A percentile compares a stretch with the other conserved stretches of the same genome.
Evolutionary conservation across 2,113 vertebrate species (phyloP).

Genomic region (Mormoops blainvillei): DNA sequence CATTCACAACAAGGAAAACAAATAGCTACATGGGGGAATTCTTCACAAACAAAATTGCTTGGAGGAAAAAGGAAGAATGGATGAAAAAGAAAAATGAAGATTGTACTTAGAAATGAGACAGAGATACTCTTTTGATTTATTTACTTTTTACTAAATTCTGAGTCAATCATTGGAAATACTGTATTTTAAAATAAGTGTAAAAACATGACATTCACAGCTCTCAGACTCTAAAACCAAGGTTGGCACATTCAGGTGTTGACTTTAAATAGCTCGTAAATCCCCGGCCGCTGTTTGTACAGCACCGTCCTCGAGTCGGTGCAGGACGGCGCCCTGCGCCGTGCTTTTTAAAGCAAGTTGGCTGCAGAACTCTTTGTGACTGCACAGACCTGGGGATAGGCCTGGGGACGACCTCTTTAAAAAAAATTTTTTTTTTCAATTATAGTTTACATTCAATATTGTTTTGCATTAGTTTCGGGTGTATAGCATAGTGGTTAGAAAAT

Average conservation of each 20-base stretch:
- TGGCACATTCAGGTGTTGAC: not conserved
- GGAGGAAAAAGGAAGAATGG: not conserved
- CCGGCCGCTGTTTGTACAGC: not conserved
- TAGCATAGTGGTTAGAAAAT: not conserved
- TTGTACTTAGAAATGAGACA: not conserved
- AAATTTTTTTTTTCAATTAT: not conserved
- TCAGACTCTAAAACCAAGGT: not conserved
- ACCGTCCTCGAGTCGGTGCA: not conserved
- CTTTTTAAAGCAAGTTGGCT: not conserved
- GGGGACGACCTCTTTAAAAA: not conserved
- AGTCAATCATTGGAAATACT: not conserved
- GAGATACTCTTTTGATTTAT: not conserved
- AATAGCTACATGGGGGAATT: not conserved
- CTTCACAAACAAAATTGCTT: not conserved
- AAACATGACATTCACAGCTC: not conserved
- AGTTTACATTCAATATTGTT: not conserved
- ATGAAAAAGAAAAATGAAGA: not conserved
- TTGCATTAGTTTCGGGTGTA: not conserved
- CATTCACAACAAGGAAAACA: not conserved
- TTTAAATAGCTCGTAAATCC: not conserved
- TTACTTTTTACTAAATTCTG: not conserved
- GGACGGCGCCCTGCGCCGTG: not conserved
- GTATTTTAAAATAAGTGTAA: not conserved
- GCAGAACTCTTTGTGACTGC: not conserved
- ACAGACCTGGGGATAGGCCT: not conserved